Evolutionary conservation across 2,113 vertebrate species (phyloP), one percentile per base, ranked within the genome.

Genomic region (Cololabis saira): DNA sequence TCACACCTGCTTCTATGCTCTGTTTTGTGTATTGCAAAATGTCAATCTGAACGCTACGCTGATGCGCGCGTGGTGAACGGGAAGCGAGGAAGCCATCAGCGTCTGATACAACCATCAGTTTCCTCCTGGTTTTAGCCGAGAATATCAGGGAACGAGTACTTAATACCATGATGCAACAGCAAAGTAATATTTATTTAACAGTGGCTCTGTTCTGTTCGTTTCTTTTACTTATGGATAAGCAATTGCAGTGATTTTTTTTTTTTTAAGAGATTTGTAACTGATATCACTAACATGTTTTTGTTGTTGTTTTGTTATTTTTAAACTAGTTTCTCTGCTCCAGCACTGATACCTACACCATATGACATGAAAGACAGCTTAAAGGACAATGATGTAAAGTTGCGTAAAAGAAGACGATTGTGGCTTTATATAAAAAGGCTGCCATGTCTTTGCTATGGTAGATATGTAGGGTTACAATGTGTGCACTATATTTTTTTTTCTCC

Each of bases 141-240:
- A 88, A 93, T 94, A 96, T 97, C 96, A 98, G 96, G 96, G 96
- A 97, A 95, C 92, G 92, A 94, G 67, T 73, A 70, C 55, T 93
- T 90, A 94, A 93, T 93, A 92, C 94, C 91, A 94, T 91, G 92
- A 94, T 94, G 73, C 69, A 60, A 76, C 51, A 72, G 74, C 64
- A 64, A 80, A 60, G 60, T 71, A 48, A 66, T 83, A 87, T 87
- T 87, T 90, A 89, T 90, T 88, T 75, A 67, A 72, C 66, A 73
- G 62, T 76, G 71, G 56, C 71, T 87, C 54, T 68, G 62, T 73
- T 89, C 2, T 84, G 55, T 37, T 78, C 15, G 76, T 82, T 80
- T 71, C 61, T 80, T 76, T 84, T 80, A 58, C 67, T 81, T 82
- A 77, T 82, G 78, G 76, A 78, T 56, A 49, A 77, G 66, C 57